Evolutionary conservation across 2,797 vertebrate species (phyloP), one percentile per base, ranked within the genome.

Genomic region (Sebastes steindachneri): DNA sequence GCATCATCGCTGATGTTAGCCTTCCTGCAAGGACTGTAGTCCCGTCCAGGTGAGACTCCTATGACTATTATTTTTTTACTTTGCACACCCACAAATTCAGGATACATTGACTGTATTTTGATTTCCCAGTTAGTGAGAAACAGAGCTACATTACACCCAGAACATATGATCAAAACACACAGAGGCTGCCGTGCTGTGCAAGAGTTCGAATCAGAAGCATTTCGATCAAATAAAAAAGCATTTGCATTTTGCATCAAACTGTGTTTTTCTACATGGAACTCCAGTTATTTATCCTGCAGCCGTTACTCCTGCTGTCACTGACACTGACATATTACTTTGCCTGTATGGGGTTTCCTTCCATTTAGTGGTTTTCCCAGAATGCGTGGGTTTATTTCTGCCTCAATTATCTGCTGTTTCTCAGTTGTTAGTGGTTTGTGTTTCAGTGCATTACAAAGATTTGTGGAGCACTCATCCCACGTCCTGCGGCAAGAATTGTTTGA

Each of bases 211-310:
- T n/a, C 19, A 67, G 57, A 79, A 26, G 48, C 68, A 73, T 78
- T 63, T 66, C 33, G 73, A 60, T 73, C 48, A 76, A 75, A 81
- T 53, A 23, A 69, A 83, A 59, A 68, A 31, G 6, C 25, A 71
- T 75, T 80, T 62, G 72, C 66, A 71, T 73, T 76, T 78, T 31
- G 25, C 57, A 80, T 76, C 66, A 64, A 83, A 74, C 21, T 7
- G 77, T 65, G 77, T 65, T 73, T 76, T 79, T 82, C 33, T 66
- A 25, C 48, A 75, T 54, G 31, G n/a, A 58, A 33, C 51, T 41
- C 10, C 64, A 66, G 11, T 68, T 58, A 57, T 84, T 75, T n/a
- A 80, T 70, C 58, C 58, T 63, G 54, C 17, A 23, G 4, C 59
- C 5, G 59, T 48, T 60, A 31, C 59, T 58, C 55, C 10, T 35